These are phyloP conservation scores for Sebastes diploproa DNA, from an alignment of 2,797 vertebrate genomes.

Conservation along the genomic window DNA sequence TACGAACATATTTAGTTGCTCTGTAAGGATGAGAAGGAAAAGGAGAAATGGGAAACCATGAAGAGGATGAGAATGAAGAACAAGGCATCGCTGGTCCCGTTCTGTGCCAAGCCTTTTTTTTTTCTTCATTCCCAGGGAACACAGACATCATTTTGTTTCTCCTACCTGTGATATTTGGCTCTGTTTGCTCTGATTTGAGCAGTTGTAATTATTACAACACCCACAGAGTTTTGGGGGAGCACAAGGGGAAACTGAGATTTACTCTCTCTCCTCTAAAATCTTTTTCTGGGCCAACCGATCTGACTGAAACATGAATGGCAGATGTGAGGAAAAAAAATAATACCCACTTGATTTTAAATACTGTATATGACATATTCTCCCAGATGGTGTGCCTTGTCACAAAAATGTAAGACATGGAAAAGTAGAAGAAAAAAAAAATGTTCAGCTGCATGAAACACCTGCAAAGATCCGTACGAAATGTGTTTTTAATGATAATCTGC, in stretches of 20 bases:
- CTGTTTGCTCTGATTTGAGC: slow-evolving; percentile 43
- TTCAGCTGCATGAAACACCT: slow-evolving; percentile 4
- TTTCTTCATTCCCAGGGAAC: slow-evolving; percentile 38
- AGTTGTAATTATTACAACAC: slow-evolving; percentile 42
- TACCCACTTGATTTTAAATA: slow-evolving; percentile 3
- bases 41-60: slow-evolving; percentile 4
- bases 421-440: not conserved
- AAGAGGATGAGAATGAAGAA: slow-evolving; percentile 31
- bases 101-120: slow-evolving; percentile 37
- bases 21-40: slow-evolving; percentile 53
- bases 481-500: not conserved
- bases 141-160: slow-evolving; percentile 29
- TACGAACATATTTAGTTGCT: slow-evolving; percentile 79
- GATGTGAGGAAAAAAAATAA: not conserved
- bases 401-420: not conserved
- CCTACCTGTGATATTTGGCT: slow-evolving; percentile 48
- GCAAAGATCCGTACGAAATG: not conserved
- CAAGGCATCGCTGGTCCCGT: not conserved
- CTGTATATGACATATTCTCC: not conserved
- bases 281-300: not conserved
- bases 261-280: not conserved
- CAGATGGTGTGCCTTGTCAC: not conserved
- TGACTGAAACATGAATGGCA: slow-evolving; percentile 1
- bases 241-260: not conserved
- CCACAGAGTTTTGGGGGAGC: not conserved